Evolutionary conservation across 2,888 invertebrate genomes (phyloP), one percentile per base, ranked within the genome.

Genomic region (Esperia sulphurella): DNA sequence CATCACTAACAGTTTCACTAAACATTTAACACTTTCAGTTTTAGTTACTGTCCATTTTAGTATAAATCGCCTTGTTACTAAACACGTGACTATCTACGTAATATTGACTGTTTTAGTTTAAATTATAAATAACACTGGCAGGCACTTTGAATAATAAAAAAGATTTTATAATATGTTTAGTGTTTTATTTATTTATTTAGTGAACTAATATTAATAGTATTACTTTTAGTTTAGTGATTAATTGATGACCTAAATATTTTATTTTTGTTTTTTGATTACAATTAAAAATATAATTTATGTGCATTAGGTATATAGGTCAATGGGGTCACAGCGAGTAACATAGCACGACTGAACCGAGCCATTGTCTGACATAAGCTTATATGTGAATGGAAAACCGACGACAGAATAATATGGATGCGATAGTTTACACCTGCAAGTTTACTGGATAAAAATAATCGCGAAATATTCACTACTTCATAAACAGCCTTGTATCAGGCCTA

Each of bases 311-410:
- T 78, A 59, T 80, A 65, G 81, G 87, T 84, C 84, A 83, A 63
- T 66, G 71, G 73, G 77, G 79, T 75, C 74, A 68, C 68, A 54
- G 65, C 77, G 78, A 75, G 79, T 73, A 66, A 70, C 69, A 71
- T 76, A 69, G 66, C 61, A 58, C 72, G 71, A 89, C 88, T 89
- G 86, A 85, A 79, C 84, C 68, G 78, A 64, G 64, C 76, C 71
- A 79, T 78, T 79, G 80, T 81, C 68, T 72, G 75, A 77, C 75
- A 75, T 85, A 84, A 79, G 76, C 79, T 89, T 89, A 85, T 89
- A 89, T 87, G 83, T 75, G 79, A 77, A 74, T 75, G 77, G 72
- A 68, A 81, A 73, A 74, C 65, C 54, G 51, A 35, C 49, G 66
- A 56, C 51, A 68, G 73, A 65, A 60, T 77, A 59, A 51, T 59